Conservation (phyloP, 2,797 vertebrate species). For the Myiotriccus ornatus region DNA sequence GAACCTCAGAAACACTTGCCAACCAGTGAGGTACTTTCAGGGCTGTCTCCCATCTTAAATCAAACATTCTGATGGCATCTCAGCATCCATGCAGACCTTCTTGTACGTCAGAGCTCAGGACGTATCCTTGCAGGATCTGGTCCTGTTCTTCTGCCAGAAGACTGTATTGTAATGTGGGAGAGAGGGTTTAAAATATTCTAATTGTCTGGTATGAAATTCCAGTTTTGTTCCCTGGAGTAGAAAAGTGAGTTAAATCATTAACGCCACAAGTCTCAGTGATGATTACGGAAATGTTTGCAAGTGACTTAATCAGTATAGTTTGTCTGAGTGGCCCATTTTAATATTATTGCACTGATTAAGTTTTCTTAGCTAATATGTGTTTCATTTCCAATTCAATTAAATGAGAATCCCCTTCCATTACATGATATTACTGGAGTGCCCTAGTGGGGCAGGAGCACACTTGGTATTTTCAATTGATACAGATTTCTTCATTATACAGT, state of each 20-base stretch:
- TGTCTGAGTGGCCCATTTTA: constrained; percentile 75
- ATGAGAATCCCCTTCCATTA: constrained; percentile 77
- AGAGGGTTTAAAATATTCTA: constrained; percentile 37
- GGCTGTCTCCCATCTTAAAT: not conserved
- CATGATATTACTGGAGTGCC: constrained; percentile 69
- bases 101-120: not conserved
- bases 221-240: constrained; percentile 63
- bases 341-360: constrained; percentile 81
- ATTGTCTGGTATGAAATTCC: constrained; percentile 57
- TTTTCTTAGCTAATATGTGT: constrained; percentile 80
- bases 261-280: constrained; percentile 65
- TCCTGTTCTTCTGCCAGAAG: not conserved
- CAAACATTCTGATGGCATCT: not conserved
- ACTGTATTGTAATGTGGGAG: not conserved
- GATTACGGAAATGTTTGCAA: constrained; percentile 72
- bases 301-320: constrained; percentile 75
- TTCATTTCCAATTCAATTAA: constrained; percentile 81
- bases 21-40: not conserved
- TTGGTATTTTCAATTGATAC: constrained; percentile 70
- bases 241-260: constrained; percentile 73
- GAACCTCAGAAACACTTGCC: not conserved
- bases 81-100: not conserved
- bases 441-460: constrained; percentile 62
- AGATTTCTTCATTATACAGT: constrained; percentile 69
- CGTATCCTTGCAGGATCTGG: not conserved